These are phyloP conservation scores for Bufo gargarizans DNA, from an alignment of 2,113 vertebrate genomes.

Conservation along the genomic window DNA sequence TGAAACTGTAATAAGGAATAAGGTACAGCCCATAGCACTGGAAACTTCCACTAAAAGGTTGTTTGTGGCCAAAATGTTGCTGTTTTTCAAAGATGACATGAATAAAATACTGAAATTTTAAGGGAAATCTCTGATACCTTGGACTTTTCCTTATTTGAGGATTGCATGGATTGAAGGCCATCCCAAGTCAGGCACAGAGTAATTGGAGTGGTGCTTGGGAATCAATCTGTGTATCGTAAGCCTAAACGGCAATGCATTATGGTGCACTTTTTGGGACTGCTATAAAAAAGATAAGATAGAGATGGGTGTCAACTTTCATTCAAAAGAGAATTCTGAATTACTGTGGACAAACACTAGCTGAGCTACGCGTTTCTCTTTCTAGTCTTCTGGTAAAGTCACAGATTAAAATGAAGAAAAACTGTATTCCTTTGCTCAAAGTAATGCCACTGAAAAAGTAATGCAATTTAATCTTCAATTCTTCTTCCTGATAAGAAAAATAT, in stretches of 20 bases:
- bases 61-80: too few relatives aligned
- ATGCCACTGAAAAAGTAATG: neutral
- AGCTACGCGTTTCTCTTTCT: neutral
- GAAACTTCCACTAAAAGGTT: too few relatives aligned
- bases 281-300: neutral
- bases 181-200: too few relatives aligned
- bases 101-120: too few relatives aligned
- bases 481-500: slow-evolving; percentile 1
- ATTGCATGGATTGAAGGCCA: too few relatives aligned
- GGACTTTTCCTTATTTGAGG: too few relatives aligned
- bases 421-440: neutral
- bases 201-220: too few relatives aligned
- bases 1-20: too few relatives aligned
- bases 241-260: neutral
- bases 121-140: too few relatives aligned
- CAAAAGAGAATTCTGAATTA: neutral
- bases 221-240: too few relatives aligned
- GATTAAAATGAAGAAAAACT: neutral
- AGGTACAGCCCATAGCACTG: too few relatives aligned
- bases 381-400: neutral
- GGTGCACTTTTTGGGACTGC: neutral
- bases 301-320: neutral
- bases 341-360: neutral
- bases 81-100: too few relatives aligned
- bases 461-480: neutral